phyloP scores from a whole-genome alignment of 2,888 invertebrate species.

The Eupithecia centaureata region DNA sequence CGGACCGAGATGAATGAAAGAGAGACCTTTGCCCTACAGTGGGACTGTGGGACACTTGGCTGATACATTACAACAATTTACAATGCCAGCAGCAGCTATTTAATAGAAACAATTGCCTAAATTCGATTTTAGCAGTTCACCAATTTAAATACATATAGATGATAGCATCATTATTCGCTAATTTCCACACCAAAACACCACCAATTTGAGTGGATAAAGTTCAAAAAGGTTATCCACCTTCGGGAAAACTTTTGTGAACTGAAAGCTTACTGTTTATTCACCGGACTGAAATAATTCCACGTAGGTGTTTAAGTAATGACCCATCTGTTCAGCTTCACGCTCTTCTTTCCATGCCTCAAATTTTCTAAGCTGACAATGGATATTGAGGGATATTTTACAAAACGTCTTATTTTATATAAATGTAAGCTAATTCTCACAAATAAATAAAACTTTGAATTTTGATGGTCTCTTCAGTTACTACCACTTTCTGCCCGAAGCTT shows the following conservation, averaged over 20 bases:
- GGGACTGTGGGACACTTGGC: too few species aligned
- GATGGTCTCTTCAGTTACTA: conserved; percentile 15
- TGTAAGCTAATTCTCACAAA: too few species aligned
- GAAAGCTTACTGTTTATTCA: conserved; percentile 1
- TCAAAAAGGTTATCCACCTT: not conserved
- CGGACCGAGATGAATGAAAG: too few species aligned
- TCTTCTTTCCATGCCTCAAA: conserved; percentile 12
- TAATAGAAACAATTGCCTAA: too few species aligned
- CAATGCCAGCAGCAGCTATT: too few species aligned
- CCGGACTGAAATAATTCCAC: not conserved
- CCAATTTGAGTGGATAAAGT: not conserved
- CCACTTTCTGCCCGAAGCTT: not conserved
- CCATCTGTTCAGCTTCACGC: conserved; percentile 16
- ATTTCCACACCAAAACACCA: not conserved
- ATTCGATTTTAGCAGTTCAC: too few species aligned
- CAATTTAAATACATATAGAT: too few species aligned
- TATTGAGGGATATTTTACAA: conserved; percentile 31
- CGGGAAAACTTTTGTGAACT: not conserved
- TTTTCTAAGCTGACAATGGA: conserved; percentile 27
- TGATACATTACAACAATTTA: too few species aligned
- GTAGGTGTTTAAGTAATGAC: conserved; percentile 7
- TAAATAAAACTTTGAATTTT: too few species aligned
- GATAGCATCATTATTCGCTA: too few species aligned
- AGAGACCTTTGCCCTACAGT: too few species aligned
- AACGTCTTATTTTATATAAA: too few species aligned